Conservation (phyloP, 2,113 vertebrate genomes). For the Eulacestoma nigropectus region DNA sequence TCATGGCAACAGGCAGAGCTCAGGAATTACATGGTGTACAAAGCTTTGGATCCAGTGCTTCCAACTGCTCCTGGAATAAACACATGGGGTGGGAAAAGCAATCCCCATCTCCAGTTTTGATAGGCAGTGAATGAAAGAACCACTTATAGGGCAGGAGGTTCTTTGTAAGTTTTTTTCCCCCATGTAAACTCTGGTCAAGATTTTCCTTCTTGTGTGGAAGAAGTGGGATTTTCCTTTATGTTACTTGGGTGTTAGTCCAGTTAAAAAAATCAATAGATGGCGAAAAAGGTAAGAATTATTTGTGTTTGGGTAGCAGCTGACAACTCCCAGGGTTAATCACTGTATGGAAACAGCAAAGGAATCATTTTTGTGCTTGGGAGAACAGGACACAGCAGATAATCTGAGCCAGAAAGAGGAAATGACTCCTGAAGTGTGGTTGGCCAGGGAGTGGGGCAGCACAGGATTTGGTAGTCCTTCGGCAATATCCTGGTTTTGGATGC, state of each 20-base stretch:
- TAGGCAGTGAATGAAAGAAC: not conserved
- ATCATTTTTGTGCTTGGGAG: not conserved
- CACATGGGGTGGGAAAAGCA: not conserved
- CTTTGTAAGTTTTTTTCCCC: not conserved
- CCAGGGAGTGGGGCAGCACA: no score
- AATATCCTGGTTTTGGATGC: not conserved
- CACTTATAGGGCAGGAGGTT: not conserved
- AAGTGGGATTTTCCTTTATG: not conserved
- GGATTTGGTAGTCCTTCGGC: not conserved
- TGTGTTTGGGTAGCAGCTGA: not conserved
- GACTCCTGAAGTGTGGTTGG: not conserved
- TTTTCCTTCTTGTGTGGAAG: not conserved
- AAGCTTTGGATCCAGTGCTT: not conserved
- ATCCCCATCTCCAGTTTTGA: not conserved
- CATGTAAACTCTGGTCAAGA: not conserved
- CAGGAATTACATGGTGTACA: not conserved
- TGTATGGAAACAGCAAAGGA: not conserved
- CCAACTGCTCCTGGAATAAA: not conserved
- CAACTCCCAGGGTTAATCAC: not conserved
- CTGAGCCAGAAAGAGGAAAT: not conserved
- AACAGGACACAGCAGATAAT: not conserved
- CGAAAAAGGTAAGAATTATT: not conserved
- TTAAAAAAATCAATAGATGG: not conserved
- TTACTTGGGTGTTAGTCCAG: not conserved
- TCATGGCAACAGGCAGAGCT: not conserved